Evolutionary conservation across 2,888 invertebrate genomes (phyloP).

Genomic region (Drosophila emarginata): DNA sequence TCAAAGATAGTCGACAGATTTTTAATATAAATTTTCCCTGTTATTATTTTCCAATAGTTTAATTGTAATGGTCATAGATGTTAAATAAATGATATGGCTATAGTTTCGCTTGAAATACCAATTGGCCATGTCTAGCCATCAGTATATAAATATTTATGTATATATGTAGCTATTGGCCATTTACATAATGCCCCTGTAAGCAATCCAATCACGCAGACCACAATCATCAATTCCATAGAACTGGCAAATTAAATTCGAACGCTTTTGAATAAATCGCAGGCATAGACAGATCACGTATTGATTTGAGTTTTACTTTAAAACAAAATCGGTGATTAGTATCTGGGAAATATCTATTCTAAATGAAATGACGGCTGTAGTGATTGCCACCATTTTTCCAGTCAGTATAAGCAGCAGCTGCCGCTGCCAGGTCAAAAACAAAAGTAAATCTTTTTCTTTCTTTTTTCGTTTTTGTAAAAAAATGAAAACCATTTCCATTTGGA

Average conservation of each 20-base stretch:
- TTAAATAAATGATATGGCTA: constrained; percentile 25
- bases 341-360: constrained; percentile 15
- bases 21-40: too few relatives aligned
- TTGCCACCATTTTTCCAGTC: constrained; percentile 59
- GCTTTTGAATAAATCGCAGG: constrained; percentile 70
- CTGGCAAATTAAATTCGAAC: constrained; percentile 47
- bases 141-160: constrained; percentile 13
- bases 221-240: constrained; percentile 54
- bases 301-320: background rate
- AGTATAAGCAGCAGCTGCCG: constrained; percentile 35
- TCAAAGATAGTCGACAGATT: too few relatives aligned
- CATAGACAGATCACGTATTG: constrained; percentile 11
- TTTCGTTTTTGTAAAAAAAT: constrained; percentile 8
- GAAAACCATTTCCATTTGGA: constrained; percentile 56
- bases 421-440: constrained; percentile 53
- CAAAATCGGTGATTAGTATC: constrained; percentile 4
- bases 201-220: constrained; percentile 30
- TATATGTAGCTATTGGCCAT: constrained; percentile 8
- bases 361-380: constrained; percentile 51
- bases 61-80: constrained; percentile 29
- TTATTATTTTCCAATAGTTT: background rate
- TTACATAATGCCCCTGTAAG: constrained; percentile 29
- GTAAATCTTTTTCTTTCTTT: constrained; percentile 66
- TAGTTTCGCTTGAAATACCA: constrained; percentile 5
- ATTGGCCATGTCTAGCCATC: constrained; percentile 7